Evolutionary conservation across 2,888 invertebrate species (phyloP), one percentile per base, ranked within the genome.

Genomic region (Notodonta ziczac): DNA sequence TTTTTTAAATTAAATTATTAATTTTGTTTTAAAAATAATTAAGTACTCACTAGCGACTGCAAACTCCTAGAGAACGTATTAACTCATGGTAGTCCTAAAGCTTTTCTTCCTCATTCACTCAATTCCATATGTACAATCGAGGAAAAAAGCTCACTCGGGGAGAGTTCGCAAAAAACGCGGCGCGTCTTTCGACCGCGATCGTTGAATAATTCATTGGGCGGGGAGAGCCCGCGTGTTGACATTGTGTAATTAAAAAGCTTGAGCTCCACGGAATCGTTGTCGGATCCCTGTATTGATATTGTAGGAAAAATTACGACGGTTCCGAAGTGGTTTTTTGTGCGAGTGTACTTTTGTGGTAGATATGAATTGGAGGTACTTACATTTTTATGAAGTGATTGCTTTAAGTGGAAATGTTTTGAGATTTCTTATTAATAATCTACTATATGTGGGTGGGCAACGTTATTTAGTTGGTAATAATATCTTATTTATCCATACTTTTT

Each of bases 241-340:
- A 87, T 78, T 74, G 72, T 80, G 86, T 90, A 90, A 90, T 90
- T 90, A 90, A 89, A 90, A 88, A 88, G 87, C 88, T 73, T 70
- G 69, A 61, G 70, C 78, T 77, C 58, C 58, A 65, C 70, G 68
- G 72, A 69, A 74, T 69, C 71, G 70, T 72, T 56, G 69, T 65
- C 60, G 74, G 64, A 71, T 69, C 67, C 70, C 61, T 73, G 66
- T 82, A 81, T 76, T 80, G 77, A 78, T 80, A 80, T 74, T 82
- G 70, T 70, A 73, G 68, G 67, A 78, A 78, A 79, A 77, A 77
- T 70, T 77, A 73, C 72, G 64, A 72, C 70, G 70, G 71, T 61
- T 62, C 59, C 13, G 56, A 59, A 56, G 56, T 57, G 16, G 48
- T 59, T 58, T 50, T 65, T 52, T 50, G 7, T 5, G 16, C 4